These are phyloP conservation scores for Callaeas wilsoni DNA, from an alignment of 2,113 vertebrate species.

Conservation along the genomic window DNA sequence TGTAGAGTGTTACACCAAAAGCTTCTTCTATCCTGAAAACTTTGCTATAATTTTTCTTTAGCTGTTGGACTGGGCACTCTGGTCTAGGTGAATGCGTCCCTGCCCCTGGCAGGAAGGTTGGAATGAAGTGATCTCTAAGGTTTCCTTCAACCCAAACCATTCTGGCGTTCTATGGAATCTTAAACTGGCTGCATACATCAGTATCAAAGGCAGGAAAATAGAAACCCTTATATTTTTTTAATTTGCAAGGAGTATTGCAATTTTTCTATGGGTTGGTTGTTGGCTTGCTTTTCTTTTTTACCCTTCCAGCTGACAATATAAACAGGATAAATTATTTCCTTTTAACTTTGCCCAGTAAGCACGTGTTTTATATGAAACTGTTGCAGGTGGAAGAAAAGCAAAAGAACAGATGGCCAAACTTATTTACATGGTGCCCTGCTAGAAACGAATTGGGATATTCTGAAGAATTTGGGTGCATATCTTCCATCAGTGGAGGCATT, in stretches of 20 bases:
- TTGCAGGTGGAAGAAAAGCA: not conserved
- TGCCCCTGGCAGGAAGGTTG: not conserved
- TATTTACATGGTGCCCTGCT: not conserved
- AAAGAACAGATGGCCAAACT: not conserved
- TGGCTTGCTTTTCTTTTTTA: not conserved
- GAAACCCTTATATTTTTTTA: not conserved
- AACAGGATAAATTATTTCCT: not conserved
- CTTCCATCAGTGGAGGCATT: not conserved
- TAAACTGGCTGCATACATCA: not conserved
- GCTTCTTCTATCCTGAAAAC: not conserved
- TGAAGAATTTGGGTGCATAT: not conserved
- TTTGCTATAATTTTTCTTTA: not conserved
- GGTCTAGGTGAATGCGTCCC: not conserved
- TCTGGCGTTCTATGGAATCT: not conserved
- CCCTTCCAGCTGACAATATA: not conserved
- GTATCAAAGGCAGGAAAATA: not conserved
- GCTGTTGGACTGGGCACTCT: not conserved
- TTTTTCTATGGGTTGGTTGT: not conserved
- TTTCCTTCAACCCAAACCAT: not conserved
- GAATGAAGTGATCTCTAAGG: not conserved
- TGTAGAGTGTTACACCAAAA: not conserved
- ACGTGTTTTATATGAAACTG: not conserved
- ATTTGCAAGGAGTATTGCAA: not conserved
- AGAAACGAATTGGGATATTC: not conserved
- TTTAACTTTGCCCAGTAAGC: not conserved